Evolutionary conservation across 2,797 vertebrate genomes (phyloP).

Genomic region (Uromys caudimaculatus): DNA sequence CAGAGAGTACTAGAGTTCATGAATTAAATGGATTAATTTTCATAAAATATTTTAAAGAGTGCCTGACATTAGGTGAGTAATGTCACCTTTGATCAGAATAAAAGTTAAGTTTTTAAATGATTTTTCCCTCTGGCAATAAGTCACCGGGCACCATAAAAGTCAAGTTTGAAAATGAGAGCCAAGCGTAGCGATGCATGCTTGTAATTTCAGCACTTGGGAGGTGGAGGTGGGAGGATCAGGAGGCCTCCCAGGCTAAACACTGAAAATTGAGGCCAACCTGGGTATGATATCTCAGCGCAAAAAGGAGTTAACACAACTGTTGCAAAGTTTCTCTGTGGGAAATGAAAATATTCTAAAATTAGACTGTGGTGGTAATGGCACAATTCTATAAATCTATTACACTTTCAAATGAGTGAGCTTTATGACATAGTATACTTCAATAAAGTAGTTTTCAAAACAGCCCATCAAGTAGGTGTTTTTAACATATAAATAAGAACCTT

Average conservation of each 20-base stretch:
- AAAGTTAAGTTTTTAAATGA: neutral
- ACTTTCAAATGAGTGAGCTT: slow-evolving; percentile 12
- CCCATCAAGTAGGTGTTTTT: neutral
- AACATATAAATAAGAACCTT: neutral
- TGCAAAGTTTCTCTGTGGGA: neutral
- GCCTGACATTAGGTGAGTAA: neutral
- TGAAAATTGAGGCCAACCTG: neutral
- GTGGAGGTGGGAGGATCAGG: neutral
- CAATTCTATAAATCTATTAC: neutral
- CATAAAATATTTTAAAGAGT: slow-evolving; percentile 22
- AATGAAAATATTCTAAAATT: slow-evolving; percentile 27
- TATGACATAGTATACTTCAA: slow-evolving; percentile 37
- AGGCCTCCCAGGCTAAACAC: neutral
- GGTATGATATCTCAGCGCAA: neutral
- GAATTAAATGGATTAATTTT: slow-evolving; percentile 18
- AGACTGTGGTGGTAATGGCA: neutral
- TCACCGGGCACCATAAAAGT: neutral
- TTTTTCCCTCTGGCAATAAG: slow-evolving; percentile 1
- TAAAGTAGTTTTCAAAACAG: slow-evolving; percentile 17
- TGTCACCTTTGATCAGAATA: neutral
- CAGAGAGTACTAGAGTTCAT: neutral
- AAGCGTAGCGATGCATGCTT: neutral
- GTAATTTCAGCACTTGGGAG: neutral
- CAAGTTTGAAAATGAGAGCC: neutral
- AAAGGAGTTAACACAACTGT: neutral